A percentile compares a stretch with the other conserved stretches of the same genome.
These are phyloP conservation scores for Mongoloraphidia duomilia DNA, from an alignment of 2,888 invertebrate species.

Conservation along the genomic window DNA sequence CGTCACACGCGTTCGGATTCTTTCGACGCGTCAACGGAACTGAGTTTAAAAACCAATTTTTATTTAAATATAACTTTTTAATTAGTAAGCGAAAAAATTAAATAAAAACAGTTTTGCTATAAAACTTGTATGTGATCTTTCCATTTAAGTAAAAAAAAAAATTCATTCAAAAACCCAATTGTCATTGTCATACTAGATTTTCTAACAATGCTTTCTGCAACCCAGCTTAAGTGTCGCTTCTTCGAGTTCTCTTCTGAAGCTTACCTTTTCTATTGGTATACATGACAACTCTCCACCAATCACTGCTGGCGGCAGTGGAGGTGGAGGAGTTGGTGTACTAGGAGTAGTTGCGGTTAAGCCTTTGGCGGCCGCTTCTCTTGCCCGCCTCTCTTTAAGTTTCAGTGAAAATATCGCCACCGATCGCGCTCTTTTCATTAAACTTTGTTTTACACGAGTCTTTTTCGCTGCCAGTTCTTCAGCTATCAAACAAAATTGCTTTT, in stretches of 20 bases:
- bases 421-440: slow-evolving; percentile 67
- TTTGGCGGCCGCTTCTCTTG: slow-evolving; percentile 59
- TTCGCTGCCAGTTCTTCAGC: slow-evolving; percentile 50
- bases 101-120: no score
- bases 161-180: no score
- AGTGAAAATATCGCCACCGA: slow-evolving; percentile 77
- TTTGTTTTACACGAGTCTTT: slow-evolving; percentile 52
- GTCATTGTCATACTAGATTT: no score
- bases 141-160: no score
- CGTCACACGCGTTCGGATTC: no score
- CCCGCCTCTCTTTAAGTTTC: slow-evolving; percentile 62
- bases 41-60: no score
- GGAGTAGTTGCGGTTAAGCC: slow-evolving; percentile 36
- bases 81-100: no score
- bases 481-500: slow-evolving; percentile 14
- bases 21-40: no score
- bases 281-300: slow-evolving; percentile 65
- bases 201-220: no score
- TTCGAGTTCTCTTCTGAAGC: not conserved
- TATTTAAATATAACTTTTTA: no score
- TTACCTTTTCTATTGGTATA: slow-evolving; percentile 66
- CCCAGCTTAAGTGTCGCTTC: no score
- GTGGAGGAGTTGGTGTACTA: slow-evolving; percentile 25
- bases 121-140: no score
- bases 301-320: slow-evolving; percentile 48